Evolutionary conservation across 2,797 vertebrate genomes (phyloP).

Genomic region (Lepilemur ruficaudatus): DNA sequence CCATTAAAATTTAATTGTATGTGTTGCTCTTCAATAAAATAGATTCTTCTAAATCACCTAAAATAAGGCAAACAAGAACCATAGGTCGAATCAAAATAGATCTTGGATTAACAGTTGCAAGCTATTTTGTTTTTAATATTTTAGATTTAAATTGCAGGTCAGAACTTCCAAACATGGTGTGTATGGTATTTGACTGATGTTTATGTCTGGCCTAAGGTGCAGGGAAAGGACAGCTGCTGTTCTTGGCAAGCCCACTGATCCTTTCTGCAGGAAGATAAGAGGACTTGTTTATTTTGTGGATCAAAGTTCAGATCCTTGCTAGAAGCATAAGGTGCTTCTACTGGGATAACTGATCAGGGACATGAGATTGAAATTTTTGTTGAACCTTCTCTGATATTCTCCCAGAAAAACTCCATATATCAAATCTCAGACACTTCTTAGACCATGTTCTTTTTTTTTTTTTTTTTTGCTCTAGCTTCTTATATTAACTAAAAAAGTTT

Average conservation of each 20-base stretch:
- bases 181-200: neutral
- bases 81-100: neutral
- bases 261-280: neutral
- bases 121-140: neutral
- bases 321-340: neutral
- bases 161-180: neutral
- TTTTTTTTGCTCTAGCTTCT: neutral
- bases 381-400: neutral
- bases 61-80: slow-evolving; percentile 8
- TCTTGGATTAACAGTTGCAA: neutral
- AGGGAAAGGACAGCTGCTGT: neutral
- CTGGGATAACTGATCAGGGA: neutral
- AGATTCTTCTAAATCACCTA: neutral
- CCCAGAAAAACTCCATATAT: neutral
- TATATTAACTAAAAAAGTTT: neutral
- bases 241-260: neutral
- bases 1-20: neutral
- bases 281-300: neutral
- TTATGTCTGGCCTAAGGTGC: neutral
- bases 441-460: neutral
- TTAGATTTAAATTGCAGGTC: neutral
- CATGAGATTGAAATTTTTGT: neutral
- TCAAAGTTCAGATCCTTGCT: neutral
- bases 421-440: slow-evolving; percentile 16
- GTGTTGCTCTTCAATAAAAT: slow-evolving; percentile 7